Evolutionary conservation across 2,888 invertebrate species (phyloP).

Genomic region (Eristalinus aeneus): DNA sequence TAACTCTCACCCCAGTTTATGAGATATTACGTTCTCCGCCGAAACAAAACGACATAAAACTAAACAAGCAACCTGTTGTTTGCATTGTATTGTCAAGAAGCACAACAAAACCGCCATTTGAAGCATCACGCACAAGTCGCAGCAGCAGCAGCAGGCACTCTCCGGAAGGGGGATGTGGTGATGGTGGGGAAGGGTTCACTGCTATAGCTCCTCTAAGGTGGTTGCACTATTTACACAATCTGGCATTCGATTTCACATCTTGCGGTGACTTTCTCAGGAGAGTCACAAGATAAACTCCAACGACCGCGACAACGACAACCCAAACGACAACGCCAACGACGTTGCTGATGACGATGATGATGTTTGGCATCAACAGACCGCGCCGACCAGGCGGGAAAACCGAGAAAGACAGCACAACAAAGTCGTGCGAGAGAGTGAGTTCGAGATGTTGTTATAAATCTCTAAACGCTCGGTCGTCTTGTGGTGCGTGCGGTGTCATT

Average conservation of each 20-base stretch:
- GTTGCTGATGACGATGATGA: neutral
- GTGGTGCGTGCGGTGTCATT: constrained; percentile 56
- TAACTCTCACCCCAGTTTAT: neutral
- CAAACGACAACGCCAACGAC: too few relatives aligned
- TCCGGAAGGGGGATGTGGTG: neutral
- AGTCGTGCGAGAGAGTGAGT: neutral
- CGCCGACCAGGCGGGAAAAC: neutral
- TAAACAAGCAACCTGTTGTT: constrained; percentile 62
- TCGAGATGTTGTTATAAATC: constrained; percentile 5
- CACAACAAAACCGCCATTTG: constrained; percentile 13
- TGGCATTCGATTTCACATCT: constrained; percentile 64
- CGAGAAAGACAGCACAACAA: neutral
- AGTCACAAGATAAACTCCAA: constrained; percentile 29
- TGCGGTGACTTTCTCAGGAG: constrained; percentile 58
- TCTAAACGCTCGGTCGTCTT: constrained; percentile 6
- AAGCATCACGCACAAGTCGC: constrained; percentile 32
- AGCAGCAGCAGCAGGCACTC: constrained; percentile 25
- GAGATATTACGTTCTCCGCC: neutral
- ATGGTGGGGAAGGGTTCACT: neutral
- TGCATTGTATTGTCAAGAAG: constrained; percentile 26
- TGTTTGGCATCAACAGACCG: neutral
- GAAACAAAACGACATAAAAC: constrained; percentile 14
- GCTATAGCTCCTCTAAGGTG: constrained; percentile 28
- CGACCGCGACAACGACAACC: constrained; percentile 15
- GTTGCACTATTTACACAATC: constrained; percentile 68